Evolutionary conservation across 2,888 invertebrate species (phyloP).

Genomic region (Leucoptera coffeella): DNA sequence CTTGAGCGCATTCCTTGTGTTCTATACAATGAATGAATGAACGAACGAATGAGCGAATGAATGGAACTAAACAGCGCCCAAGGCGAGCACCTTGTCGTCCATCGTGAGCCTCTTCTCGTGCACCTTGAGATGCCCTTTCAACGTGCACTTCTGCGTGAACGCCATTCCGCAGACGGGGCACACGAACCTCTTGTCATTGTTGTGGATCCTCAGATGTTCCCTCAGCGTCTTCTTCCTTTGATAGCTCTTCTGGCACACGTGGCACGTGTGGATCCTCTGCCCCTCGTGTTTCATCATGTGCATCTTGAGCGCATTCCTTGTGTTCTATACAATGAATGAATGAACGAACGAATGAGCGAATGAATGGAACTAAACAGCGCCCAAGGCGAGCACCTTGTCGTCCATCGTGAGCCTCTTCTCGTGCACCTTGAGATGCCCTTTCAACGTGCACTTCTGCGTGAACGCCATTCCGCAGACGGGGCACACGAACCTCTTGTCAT

Average conservation of each 20-base stretch:
- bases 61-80: too few relatives aligned
- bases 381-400: too few relatives aligned
- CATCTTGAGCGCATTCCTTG: constrained; percentile 47
- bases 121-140: constrained; percentile 37
- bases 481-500: constrained; percentile 37
- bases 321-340: too few relatives aligned
- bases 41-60: too few relatives aligned
- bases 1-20: constrained; percentile 46
- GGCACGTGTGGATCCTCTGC: constrained; percentile 42
- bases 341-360: too few relatives aligned
- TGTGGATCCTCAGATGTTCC: constrained; percentile 39
- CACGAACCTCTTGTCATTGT: constrained; percentile 34
- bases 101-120: constrained; percentile 27
- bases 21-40: too few relatives aligned
- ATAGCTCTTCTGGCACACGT: constrained; percentile 42
- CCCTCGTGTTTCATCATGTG: constrained; percentile 54
- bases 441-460: constrained; percentile 40
- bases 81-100: too few relatives aligned
- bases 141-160: constrained; percentile 40
- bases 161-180: constrained; percentile 39
- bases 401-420: constrained; percentile 25
- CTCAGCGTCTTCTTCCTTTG: constrained; percentile 35
- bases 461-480: constrained; percentile 38
- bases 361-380: too few relatives aligned
- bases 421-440: constrained; percentile 37